Evolutionary conservation across 2,888 invertebrate genomes (phyloP).

Genomic region (Drosophila maculinotata): DNA sequence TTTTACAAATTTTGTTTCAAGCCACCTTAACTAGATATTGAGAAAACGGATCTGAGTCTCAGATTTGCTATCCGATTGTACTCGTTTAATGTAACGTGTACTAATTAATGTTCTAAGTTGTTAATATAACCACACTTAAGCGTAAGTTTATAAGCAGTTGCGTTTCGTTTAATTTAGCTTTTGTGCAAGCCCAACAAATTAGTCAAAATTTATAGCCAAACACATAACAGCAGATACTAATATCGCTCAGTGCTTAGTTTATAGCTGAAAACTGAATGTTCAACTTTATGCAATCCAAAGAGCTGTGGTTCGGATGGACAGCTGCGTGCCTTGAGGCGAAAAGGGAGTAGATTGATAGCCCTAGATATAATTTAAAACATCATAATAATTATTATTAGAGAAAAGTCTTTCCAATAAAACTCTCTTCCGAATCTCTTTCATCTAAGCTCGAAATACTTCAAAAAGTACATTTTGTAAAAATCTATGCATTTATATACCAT

Average conservation of each 20-base stretch:
- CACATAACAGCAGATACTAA: constrained; percentile 1
- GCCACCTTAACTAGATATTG: neutral
- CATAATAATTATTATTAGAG: constrained; percentile 6
- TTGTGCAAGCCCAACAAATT: constrained; percentile 16
- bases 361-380: neutral
- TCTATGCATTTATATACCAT: constrained; percentile 35
- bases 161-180: constrained; percentile 21
- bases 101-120: constrained; percentile 47
- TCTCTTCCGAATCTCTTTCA: neutral
- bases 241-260: constrained; percentile 28
- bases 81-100: constrained; percentile 37
- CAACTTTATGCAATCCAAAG: neutral
- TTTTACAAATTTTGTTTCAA: no score
- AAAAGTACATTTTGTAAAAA: constrained; percentile 15
- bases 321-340: constrained; percentile 9
- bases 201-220: constrained; percentile 29
- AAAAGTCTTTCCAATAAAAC: neutral
- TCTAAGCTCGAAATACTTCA: neutral
- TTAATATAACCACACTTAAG: constrained; percentile 37
- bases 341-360: neutral
- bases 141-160: constrained; percentile 16
- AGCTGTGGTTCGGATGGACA: neutral
- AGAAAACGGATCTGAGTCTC: constrained; percentile 16
- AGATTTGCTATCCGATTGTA: constrained; percentile 56
- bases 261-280: constrained; percentile 9